These are phyloP conservation scores for Pogonognathellus flavescens DNA, from an alignment of 1,140 invertebrate species.

Conservation along the genomic window DNA sequence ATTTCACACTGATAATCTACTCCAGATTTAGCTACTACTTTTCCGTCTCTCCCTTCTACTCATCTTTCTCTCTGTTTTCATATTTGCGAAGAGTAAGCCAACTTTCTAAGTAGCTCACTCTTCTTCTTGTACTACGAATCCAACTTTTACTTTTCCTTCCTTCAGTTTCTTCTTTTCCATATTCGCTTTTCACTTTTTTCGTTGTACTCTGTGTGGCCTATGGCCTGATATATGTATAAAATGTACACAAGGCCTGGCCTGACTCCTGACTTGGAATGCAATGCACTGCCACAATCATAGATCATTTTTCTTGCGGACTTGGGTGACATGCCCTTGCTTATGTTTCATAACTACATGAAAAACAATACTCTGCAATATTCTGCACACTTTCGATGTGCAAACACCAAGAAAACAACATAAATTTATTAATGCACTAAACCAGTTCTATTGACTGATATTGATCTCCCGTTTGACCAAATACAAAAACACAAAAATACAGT, in stretches of 20 bases:
- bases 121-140: not conserved
- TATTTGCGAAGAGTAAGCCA: slow-evolving; percentile 14
- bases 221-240: not conserved
- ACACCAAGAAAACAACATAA: too few species aligned
- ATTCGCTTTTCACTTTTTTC: not conserved
- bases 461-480: too few species aligned
- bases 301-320: slow-evolving; percentile 16
- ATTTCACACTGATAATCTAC: slow-evolving; percentile 56
- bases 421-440: too few species aligned
- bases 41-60: slow-evolving; percentile 6
- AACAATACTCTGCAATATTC: too few species aligned
- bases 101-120: not conserved
- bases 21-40: slow-evolving; percentile 41
- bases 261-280: not conserved
- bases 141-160: not conserved
- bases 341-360: too few species aligned
- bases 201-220: not conserved
- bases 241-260: not conserved
- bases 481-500: too few species aligned
- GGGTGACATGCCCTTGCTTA: slow-evolving; percentile 16
- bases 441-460: too few species aligned
- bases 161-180: not conserved
- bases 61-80: slow-evolving; percentile 14
- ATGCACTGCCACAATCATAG: not conserved
- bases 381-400: too few species aligned